Base-by-base conservation (phyloP, 2,888 invertebrate genomes). In the Hydraecia micacea region DNA sequence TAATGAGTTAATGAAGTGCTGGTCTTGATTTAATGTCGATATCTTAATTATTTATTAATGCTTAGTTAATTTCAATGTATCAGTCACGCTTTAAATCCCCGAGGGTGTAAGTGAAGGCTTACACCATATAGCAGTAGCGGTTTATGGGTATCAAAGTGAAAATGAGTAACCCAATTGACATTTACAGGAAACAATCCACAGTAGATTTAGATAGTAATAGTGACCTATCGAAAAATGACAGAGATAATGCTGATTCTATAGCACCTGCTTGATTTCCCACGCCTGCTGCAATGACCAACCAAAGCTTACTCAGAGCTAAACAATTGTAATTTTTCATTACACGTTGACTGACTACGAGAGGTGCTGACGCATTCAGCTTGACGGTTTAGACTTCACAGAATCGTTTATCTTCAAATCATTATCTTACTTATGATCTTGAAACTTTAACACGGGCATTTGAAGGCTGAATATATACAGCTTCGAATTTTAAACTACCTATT, bases 401-500 rank as follows among this genome's bases (percentile, higher is more conserved):
- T 75, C 87, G 60, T 85, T 86, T 75, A 86, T 80, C 75, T 75
- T 77, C 49, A 72, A 77, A 77, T 69, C 65, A 39, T 77, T 79
- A 87, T 87, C 80, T 68, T 62, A 66, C 39, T 73, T 77, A 63
- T 36, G 62, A 87, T 87, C 79, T 77, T 77, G 36, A 85, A 80
- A 85, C 77, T 81, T 82, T 60, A 80, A 81, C 80, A 75, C 58
- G 69, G 79, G 65, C 80, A 79, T 80, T 80, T 81, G 81, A 87
- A 87, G 81, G 87, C 75, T 79, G 66, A 75, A 73, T 69, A 62
- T n/a, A 73, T 9, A 73, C 13, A 77, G 62, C 70, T 78, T 62
- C 39, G 25, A 80, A 77, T 71, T 79, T 67, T 69, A 65, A 80
- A 80, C 66, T 77, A 63, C 77, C 66, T 68, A 67, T 85, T 79